Percentiles rank a stretch among this genome's conserved stretches.
Evolutionary conservation across 2,113 vertebrate species (phyloP).

Genomic region (Sander lucioperca): DNA sequence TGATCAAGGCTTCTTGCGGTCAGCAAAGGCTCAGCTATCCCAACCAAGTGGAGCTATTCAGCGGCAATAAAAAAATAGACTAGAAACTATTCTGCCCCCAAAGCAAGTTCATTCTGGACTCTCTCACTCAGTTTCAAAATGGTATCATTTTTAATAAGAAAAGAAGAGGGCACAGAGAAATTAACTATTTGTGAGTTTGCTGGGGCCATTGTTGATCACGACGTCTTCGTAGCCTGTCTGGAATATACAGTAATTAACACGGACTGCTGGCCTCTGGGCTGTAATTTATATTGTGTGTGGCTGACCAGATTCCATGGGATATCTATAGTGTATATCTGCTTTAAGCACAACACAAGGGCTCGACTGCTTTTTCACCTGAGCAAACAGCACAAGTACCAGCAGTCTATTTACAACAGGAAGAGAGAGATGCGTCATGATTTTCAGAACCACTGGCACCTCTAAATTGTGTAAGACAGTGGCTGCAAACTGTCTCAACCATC

Average conservation of each 20-base stretch:
- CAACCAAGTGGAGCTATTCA: not conserved
- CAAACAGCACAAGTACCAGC: not conserved
- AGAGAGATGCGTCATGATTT: slow-evolving; percentile 11
- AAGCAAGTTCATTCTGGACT: not conserved
- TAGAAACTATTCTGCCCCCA: not conserved
- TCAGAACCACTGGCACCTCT: slow-evolving; percentile 24
- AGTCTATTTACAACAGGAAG: not conserved
- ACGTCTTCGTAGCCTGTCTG: not conserved
- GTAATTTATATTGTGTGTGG: slow-evolving; percentile 14
- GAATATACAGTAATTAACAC: not conserved
- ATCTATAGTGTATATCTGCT: not conserved
- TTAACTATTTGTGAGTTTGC: not conserved
- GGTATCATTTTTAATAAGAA: not conserved
- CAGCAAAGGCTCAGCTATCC: not conserved
- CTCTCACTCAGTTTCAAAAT: not conserved
- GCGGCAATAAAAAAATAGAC: not conserved
- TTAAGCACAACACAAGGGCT: not conserved
- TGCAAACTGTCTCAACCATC: slow-evolving; percentile 32
- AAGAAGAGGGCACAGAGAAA: not conserved
- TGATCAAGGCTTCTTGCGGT: not conserved
- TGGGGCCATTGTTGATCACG: not conserved
- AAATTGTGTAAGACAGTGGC: slow-evolving; percentile 38
- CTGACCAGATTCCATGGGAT: not conserved
- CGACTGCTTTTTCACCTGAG: not conserved
- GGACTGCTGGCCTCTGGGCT: not conserved